Conservation (phyloP, 2,113 vertebrate species). For the Aegypius monachus region DNA sequence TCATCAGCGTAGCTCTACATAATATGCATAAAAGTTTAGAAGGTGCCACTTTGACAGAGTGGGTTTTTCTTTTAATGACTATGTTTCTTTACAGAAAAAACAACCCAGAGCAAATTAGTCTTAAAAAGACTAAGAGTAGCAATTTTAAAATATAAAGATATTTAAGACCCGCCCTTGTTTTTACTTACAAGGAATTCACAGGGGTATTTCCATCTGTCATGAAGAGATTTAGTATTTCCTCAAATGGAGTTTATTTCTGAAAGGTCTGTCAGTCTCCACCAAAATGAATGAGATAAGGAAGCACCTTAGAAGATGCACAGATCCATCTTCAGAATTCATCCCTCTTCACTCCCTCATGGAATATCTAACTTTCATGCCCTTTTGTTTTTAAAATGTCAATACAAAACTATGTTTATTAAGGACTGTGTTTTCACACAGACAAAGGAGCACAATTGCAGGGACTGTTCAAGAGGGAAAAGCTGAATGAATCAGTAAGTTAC, state of each 20-base stretch:
- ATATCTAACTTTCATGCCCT: background rate
- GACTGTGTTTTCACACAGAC: background rate
- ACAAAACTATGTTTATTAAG: background rate
- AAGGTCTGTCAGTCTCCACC: rapidly evolving
- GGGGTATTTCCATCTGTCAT: background rate
- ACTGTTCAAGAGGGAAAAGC: background rate
- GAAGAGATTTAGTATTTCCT: background rate
- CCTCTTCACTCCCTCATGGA: background rate
- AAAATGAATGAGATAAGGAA: background rate
- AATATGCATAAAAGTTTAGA: background rate
- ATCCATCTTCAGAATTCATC: background rate
- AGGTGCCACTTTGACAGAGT: background rate
- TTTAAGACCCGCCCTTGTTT: background rate
- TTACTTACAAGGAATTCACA: background rate
- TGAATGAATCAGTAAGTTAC: background rate
- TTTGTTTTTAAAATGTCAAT: background rate
- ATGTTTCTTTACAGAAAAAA: background rate
- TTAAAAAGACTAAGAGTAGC: background rate
- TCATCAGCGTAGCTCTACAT: background rate
- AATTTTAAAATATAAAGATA: background rate
- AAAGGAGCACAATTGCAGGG: background rate
- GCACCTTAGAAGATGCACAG: background rate
- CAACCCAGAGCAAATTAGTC: background rate
- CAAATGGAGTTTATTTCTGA: background rate
- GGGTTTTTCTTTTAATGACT: background rate